Percentiles rank a stretch among this genome's conserved stretches.
These are phyloP conservation scores for Brevipalpus yothersi DNA, from an alignment of 1,140 invertebrate genomes.

Conservation along the genomic window DNA sequence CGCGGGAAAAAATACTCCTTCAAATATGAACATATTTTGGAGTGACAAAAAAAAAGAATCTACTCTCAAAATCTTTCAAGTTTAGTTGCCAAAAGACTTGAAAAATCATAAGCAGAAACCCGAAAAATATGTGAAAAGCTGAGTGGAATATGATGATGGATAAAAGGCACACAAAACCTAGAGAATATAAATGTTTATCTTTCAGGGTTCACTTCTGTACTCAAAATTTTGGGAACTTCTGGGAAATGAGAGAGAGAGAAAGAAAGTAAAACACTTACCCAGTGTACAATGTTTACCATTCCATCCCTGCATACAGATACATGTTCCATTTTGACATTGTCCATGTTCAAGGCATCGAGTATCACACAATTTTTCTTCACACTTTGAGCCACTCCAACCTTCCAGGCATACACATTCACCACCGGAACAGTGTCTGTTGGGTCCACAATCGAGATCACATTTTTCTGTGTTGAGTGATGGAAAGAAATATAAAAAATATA, in stretches of 20 bases:
- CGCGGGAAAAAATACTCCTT: no score
- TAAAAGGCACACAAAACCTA: no score
- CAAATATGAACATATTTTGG: no score
- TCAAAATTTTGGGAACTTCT: background rate
- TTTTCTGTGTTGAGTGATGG: constrained; percentile 32
- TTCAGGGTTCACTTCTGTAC: no score
- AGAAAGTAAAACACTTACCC: constrained; percentile 15
- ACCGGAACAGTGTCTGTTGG: constrained; percentile 63
- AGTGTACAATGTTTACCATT: constrained; percentile 26
- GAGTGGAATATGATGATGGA: no score
- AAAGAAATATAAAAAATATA: background rate
- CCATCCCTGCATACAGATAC: constrained; percentile 86
- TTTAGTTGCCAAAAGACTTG: no score
- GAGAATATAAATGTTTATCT: no score
- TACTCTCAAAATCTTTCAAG: no score
- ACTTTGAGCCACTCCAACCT: constrained; percentile 71
- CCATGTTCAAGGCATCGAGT: constrained; percentile 78
- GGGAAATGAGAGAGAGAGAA: background rate
- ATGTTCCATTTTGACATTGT: constrained; percentile 87
- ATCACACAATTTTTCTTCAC: constrained; percentile 59
- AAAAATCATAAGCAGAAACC: no score
- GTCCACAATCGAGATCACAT: constrained; percentile 70
- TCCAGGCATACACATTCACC: constrained; percentile 62
- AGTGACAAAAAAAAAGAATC: no score
- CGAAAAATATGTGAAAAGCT: no score